These are phyloP conservation scores for Tricholaema leucomelas DNA, from an alignment of 2,113 vertebrate species.

Conservation along the genomic window DNA sequence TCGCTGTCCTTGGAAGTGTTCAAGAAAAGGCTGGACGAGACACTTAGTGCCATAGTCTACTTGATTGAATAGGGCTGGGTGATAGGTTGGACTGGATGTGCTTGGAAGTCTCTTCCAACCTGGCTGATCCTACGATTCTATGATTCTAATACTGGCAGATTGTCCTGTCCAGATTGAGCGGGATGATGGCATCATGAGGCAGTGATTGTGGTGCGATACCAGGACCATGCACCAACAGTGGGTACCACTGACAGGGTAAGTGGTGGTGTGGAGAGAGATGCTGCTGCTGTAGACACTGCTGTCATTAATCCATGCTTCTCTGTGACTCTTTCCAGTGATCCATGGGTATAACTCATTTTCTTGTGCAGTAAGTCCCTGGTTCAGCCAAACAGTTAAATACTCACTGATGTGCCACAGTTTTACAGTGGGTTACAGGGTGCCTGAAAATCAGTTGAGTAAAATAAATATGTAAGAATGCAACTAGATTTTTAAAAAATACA, in stretches of 20 bases:
- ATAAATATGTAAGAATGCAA: neutral
- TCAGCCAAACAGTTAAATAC: neutral
- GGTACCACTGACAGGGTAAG: neutral
- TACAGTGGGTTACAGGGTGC: neutral
- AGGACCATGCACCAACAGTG: accelerated
- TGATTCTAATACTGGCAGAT: too few species aligned
- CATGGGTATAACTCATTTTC: neutral
- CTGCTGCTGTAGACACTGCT: accelerated
- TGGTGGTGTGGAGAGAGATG: neutral
- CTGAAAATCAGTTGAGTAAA: neutral
- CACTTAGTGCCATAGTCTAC: too few species aligned
- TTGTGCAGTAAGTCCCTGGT: neutral
- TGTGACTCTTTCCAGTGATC: neutral
- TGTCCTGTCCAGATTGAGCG: neutral
- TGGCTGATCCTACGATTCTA: too few species aligned
- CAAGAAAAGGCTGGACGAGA: too few species aligned
- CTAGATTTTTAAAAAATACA: neutral
- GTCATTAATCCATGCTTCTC: neutral
- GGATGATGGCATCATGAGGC: too few species aligned
- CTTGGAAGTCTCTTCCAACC: too few species aligned
- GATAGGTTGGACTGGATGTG: too few species aligned
- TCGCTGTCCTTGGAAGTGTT: too few species aligned
- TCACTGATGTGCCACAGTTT: neutral
- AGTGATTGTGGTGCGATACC: accelerated
- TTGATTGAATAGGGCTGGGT: too few species aligned